These are phyloP conservation scores for Metellina segmentata DNA, from an alignment of 2,888 invertebrate species.

Conservation along the genomic window DNA sequence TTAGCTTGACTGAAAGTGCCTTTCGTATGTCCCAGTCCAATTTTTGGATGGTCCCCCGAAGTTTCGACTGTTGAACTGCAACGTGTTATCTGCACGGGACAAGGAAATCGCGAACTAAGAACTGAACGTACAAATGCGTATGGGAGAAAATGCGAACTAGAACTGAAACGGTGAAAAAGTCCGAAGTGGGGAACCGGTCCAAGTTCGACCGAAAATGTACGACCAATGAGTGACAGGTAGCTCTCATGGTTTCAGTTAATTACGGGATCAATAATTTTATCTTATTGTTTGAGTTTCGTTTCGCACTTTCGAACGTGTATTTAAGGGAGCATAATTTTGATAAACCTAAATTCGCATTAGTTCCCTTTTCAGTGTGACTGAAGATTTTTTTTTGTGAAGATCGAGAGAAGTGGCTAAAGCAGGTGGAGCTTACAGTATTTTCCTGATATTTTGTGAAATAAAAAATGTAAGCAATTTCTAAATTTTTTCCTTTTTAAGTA, in stretches of 20 bases:
- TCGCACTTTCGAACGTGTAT: background rate
- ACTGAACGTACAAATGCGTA: background rate
- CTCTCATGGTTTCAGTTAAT: background rate
- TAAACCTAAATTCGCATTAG: background rate
- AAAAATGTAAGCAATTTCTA: background rate
- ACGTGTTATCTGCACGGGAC: background rate
- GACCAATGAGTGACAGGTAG: background rate
- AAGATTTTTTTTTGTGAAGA: background rate
- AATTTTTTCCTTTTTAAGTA: too few species aligned
- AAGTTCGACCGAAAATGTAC: background rate
- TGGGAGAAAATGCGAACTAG: background rate
- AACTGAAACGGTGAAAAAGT: background rate
- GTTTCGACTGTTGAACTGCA: too few species aligned
- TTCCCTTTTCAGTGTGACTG: background rate
- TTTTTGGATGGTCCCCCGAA: too few species aligned
- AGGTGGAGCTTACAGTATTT: background rate
- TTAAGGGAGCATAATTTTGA: background rate
- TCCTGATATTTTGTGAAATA: background rate
- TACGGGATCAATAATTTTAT: background rate
- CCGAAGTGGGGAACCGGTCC: background rate
- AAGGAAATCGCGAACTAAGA: background rate
- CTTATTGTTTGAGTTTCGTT: background rate
- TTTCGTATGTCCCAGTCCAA: too few species aligned
- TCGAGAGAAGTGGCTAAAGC: too few species aligned
- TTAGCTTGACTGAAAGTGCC: too few species aligned